Base-by-base conservation (phyloP, 2,888 invertebrate genomes). In the Andrena trimmerana region DNA sequence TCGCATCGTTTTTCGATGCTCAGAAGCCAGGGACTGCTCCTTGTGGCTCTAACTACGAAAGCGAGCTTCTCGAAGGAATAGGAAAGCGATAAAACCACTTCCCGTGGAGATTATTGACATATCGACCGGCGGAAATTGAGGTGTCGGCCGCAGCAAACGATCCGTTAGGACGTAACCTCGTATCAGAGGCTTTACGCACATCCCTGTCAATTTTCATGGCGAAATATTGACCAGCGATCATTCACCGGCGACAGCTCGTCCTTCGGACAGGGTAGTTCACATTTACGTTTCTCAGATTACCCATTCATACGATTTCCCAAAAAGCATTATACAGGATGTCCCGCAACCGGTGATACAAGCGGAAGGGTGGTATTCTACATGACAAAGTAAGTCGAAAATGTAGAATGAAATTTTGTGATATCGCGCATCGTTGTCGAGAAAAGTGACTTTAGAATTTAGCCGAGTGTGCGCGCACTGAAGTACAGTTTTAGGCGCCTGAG, bases 21-120 rank as follows among this genome's bases (percentile, higher is more conserved):
- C 50, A 48, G 71, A 71, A 65, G 29, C 24, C 59, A 31, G 27
- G 57, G 42, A 48, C 59, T 36, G 42, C 57, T 59, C 36, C 62
- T 50, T 59, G 20, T 27, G 52, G 50, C 42, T 71, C 36, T 31
- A 50, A 50, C 36, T 33, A 63, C 27, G 52, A 70, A 79, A 31
- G 66, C 73, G 52, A 29, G 57, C 72, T 67, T 42, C 78, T 67
- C 81, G 81, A 69, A 77, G 69, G 74, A 83, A 69, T 69, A 75
- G 77, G 78, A 79, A 83, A 85, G 74, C 80, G 81, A 78, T 85
- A 86, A 89, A 89, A 88, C 85, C 82, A 84, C 82, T 84, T 80
- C 75, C 48, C 63, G 67, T 59, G 76, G 68, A 80, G 78, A 85
- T 81, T 88, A 88, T 89, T 88, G 88, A 85, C 89, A 83, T 88